phyloP scores from a whole-genome alignment of 2,888 invertebrate genomes.

The Sepiola atlantica region DNA sequence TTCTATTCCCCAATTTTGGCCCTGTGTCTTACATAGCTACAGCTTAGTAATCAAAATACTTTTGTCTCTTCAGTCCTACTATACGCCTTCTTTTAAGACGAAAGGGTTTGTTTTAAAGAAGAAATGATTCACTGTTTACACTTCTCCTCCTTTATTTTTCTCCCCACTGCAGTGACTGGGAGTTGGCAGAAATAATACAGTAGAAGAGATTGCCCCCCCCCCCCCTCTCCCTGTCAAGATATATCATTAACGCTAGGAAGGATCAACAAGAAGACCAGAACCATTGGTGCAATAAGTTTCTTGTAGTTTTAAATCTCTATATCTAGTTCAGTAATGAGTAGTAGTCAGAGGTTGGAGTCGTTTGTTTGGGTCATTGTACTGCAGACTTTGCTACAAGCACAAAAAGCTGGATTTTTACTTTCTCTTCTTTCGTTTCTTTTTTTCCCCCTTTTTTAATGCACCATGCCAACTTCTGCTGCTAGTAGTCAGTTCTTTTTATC shows the following conservation, averaged over 20 bases:
- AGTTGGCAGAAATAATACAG: constrained; percentile 3
- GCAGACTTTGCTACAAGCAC: not conserved
- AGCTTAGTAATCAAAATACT: not conserved
- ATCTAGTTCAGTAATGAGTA: not conserved
- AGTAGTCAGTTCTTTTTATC: too few species aligned
- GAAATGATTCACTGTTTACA: not conserved
- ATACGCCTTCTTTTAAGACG: not conserved
- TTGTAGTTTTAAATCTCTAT: not conserved
- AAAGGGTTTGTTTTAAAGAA: not conserved
- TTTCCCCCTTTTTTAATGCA: too few species aligned
- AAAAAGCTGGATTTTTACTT: not conserved
- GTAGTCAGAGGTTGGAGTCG: not conserved
- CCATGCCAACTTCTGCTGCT: too few species aligned
- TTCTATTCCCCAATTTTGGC: not conserved
- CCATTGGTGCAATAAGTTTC: not conserved
- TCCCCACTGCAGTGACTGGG: not conserved
- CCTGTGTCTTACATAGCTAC: not conserved
- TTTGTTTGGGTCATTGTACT: not conserved
- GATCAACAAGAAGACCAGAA: constrained; percentile 5
- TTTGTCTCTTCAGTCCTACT: not conserved
- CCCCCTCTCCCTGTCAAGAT: too few species aligned
- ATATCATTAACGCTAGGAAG: not conserved
- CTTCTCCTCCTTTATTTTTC: not conserved
- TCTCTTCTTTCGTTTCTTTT: too few species aligned
- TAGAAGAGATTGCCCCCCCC: not conserved